Evolutionary conservation across 2,888 invertebrate genomes (phyloP).

Genomic region (Platerodrilus igneus): DNA sequence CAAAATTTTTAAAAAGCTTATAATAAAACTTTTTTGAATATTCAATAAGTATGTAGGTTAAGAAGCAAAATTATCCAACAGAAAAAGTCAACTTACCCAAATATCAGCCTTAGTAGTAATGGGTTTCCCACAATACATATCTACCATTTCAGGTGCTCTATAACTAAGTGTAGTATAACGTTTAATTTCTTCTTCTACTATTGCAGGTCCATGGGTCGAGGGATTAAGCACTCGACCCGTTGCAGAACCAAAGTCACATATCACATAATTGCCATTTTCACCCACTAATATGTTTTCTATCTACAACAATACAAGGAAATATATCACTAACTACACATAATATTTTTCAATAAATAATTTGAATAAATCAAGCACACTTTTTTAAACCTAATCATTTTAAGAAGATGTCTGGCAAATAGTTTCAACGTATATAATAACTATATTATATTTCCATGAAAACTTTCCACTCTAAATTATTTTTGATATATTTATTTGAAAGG

Average conservation of each 20-base stretch:
- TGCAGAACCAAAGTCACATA: slow-evolving; percentile 93
- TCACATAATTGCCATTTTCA: slow-evolving; percentile 74
- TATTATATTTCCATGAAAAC: too few species aligned
- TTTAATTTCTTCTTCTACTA: slow-evolving; percentile 80
- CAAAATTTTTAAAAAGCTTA: too few species aligned
- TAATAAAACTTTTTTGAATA: slow-evolving; percentile 4
- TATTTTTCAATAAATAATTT: not conserved
- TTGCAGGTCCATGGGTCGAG: slow-evolving; percentile 59
- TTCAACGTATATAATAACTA: too few species aligned
- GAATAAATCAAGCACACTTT: not conserved
- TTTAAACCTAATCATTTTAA: too few species aligned
- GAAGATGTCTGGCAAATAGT: too few species aligned
- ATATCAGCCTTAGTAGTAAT: slow-evolving; percentile 86
- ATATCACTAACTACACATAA: not conserved
- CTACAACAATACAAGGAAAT: slow-evolving; percentile 45
- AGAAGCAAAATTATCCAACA: not conserved
- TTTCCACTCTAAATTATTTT: too few species aligned
- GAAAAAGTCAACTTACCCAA: slow-evolving; percentile 58
- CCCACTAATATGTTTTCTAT: slow-evolving; percentile 83
- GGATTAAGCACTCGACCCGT: slow-evolving; percentile 76
- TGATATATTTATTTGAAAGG: too few species aligned
- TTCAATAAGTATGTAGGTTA: too few species aligned
- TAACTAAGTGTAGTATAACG: slow-evolving; percentile 88
- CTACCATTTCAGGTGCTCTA: slow-evolving; percentile 90
- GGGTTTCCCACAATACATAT: slow-evolving; percentile 75